A percentile compares a stretch with the other conserved stretches of the same genome.
These are phyloP conservation scores for Gryllus longicercus DNA, from an alignment of 2,888 invertebrate species.

Conservation along the genomic window DNA sequence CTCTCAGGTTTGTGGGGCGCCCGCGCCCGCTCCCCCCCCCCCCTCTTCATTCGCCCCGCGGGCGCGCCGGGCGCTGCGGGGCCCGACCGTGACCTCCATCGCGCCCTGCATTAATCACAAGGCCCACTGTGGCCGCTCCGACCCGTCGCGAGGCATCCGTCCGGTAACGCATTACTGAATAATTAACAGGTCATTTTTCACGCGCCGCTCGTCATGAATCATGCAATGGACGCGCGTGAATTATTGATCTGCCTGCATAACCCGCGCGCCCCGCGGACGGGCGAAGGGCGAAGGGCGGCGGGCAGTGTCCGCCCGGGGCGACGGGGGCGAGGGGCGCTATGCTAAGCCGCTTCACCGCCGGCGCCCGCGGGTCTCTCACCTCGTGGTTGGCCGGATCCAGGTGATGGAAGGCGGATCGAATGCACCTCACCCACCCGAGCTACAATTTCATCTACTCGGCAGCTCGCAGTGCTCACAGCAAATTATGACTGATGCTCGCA, in stretches of 20 bases:
- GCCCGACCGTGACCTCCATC: conserved; percentile 17
- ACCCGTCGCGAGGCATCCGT: background rate
- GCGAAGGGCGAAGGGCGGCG: background rate
- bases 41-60: no score
- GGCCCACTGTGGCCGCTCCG: background rate
- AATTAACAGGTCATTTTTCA: conserved; percentile 1
- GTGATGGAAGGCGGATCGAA: no score
- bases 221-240: background rate
- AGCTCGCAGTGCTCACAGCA: no score
- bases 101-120: background rate
- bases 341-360: background rate
- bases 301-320: background rate
- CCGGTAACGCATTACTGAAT: conserved; percentile 10
- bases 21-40: no score
- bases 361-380: background rate
- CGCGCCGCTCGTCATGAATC: background rate
- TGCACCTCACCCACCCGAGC: no score
- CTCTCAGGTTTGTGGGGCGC: no score
- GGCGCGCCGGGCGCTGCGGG: background rate
- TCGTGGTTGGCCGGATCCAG: background rate
- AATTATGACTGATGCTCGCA: no score
- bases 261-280: background rate
- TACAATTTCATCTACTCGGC: no score
- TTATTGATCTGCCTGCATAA: background rate
- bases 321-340: background rate